Evolutionary conservation across 2,797 vertebrate genomes (phyloP).

Genomic region (Thunnus albacares): DNA sequence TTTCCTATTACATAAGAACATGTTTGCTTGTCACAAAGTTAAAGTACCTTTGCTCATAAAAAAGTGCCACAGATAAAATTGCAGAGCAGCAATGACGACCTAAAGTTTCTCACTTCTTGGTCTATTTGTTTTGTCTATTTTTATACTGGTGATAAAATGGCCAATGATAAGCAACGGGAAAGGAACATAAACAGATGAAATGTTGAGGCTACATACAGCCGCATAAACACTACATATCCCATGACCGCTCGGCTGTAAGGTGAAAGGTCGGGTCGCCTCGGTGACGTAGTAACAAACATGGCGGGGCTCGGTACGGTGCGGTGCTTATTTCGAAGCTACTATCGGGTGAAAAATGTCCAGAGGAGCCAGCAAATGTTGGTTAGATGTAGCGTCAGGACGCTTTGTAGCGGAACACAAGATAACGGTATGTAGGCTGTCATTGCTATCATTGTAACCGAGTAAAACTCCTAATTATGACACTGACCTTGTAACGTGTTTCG

Average conservation of each 20-base stretch:
- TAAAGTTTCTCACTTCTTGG: neutral
- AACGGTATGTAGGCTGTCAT: conserved; percentile 59
- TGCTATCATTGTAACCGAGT: accelerated
- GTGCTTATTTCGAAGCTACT: conserved; percentile 66
- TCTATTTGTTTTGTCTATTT: neutral
- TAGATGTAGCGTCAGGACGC: conserved; percentile 48
- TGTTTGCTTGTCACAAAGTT: neutral
- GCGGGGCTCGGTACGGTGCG: conserved; percentile 75
- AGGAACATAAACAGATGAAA: conserved; percentile 1
- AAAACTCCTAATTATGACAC: neutral
- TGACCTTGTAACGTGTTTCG: conserved; percentile 81
- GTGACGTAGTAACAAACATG: conserved; percentile 77
- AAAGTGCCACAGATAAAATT: neutral
- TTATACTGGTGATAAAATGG: neutral
- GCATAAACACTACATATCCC: conserved; percentile 72
- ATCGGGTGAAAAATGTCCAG: conserved; percentile 58
- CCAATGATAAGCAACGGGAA: neutral
- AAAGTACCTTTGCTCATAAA: neutral
- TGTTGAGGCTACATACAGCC: neutral
- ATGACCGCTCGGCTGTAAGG: conserved; percentile 2
- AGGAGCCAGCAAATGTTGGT: conserved; percentile 37
- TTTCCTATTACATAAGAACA: neutral
- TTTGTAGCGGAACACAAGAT: conserved; percentile 56
- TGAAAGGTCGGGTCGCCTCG: conserved; percentile 45
- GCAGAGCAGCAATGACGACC: neutral